Evolutionary conservation across 2,113 vertebrate genomes (phyloP), one percentile per base, ranked within the genome.

Genomic region (Sorex fumeus): DNA sequence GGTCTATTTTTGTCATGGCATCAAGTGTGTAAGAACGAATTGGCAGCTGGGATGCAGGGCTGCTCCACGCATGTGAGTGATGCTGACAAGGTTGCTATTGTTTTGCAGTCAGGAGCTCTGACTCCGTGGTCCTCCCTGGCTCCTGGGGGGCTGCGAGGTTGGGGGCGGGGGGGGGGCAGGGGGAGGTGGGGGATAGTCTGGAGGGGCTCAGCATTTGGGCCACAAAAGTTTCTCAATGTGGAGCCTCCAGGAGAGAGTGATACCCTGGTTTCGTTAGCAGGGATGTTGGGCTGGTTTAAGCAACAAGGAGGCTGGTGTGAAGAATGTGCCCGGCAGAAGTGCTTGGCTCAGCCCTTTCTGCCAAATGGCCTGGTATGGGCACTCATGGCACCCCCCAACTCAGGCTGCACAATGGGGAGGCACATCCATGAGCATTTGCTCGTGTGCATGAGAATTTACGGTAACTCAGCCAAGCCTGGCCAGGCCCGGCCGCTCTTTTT

Each of bases 141-240:
- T 86, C n/a, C 76, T 82, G 64, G 47, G 47, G 43, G 19, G 27
- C 4, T 66, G 27, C 4, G 53, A 57, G 53, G 16, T 57, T 5
- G 53, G 16, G 53, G 53, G 4, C 18, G 10, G 16, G 10, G 11
- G 45, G 45, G 6, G 11, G 45, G 45, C 45, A 47, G 45, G 47
- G 40, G 3, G 40, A 40, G 40, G 40, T 40, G 40, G 40, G 40
- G 40, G 40, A 40, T 7, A 40, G 40, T 40, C 40, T 4, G 40
- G 13, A 50, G 47, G 57, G 57, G 57, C 19, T 60, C 57, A 21
- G 57, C 57, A 60, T 90, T 91, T 1, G 16, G 6, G 15, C 78
- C 91, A 9, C 57, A 90, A 87, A 75, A 82, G 82, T 72, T 69
- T 32, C 88, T 80, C 45, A 71, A 53, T 77, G 62, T 57, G 62